Evolutionary conservation across 2,888 invertebrate genomes (phyloP).

Genomic region (Marronus borbonicus): DNA sequence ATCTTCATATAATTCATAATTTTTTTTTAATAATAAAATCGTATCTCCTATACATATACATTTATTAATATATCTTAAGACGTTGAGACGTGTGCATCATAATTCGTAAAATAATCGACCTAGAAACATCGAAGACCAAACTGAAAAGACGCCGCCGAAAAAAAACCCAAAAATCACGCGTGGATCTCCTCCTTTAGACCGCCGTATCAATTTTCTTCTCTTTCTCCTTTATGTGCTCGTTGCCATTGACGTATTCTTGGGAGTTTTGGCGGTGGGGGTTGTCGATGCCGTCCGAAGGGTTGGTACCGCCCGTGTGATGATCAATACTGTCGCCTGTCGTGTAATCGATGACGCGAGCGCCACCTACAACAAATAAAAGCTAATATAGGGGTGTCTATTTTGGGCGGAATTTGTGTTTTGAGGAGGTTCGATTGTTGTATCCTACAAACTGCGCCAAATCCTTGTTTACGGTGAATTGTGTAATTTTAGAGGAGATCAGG

Average conservation of each 20-base stretch:
- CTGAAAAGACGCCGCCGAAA: neutral
- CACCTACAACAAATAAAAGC: conserved; percentile 69
- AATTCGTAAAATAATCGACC: neutral
- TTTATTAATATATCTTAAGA: neutral
- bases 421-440: neutral
- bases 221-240: conserved; percentile 73
- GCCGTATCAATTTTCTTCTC: conserved; percentile 76
- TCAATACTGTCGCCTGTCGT: conserved; percentile 65
- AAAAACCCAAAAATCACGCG: neutral
- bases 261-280: conserved; percentile 73
- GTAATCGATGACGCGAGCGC: conserved; percentile 71
- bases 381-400: conserved; percentile 56
- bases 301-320: conserved; percentile 60
- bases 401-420: conserved; percentile 34
- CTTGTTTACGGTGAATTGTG: no score
- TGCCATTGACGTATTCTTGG: conserved; percentile 75
- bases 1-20: conserved; percentile 5
- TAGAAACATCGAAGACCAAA: neutral
- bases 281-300: conserved; percentile 68
- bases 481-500: no score
- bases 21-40: conserved; percentile 6
- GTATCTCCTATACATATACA: conserved; percentile 1
- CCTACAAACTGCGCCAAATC: no score
- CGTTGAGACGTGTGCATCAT: neutral
- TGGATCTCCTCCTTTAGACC: conserved; percentile 68